These are phyloP conservation scores for Brachypteracias leptosomus DNA, from an alignment of 2,113 vertebrate genomes.

Conservation along the genomic window DNA sequence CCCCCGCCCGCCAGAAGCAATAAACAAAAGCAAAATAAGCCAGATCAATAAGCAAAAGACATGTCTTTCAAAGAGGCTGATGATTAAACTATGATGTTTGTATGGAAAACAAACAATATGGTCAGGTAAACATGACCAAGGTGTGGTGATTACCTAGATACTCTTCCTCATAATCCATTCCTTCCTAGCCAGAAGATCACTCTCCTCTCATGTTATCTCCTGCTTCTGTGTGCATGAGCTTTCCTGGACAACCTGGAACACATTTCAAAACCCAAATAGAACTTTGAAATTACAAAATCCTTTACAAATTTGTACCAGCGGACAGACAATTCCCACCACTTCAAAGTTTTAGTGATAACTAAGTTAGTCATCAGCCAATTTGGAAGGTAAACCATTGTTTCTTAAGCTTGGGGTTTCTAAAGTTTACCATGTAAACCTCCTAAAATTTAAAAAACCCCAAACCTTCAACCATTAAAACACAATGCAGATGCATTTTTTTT, in stretches of 20 bases:
- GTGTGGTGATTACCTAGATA: background rate
- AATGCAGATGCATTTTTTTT: background rate
- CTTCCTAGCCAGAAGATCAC: background rate
- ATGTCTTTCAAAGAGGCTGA: background rate
- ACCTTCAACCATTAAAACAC: background rate
- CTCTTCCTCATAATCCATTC: background rate
- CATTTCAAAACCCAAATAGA: background rate
- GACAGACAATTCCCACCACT: background rate
- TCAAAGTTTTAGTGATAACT: background rate
- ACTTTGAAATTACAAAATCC: background rate
- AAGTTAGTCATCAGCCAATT: background rate
- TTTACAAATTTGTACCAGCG: background rate
- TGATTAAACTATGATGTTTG: background rate
- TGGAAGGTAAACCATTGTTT: background rate
- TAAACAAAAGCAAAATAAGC: background rate
- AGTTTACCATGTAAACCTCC: background rate
- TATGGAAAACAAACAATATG: background rate
- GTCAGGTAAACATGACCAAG: background rate
- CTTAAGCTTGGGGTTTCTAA: background rate
- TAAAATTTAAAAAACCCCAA: background rate
- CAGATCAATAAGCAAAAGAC: background rate
- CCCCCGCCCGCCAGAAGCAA: background rate
- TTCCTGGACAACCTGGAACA: background rate
- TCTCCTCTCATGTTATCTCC: background rate
- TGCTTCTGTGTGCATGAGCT: background rate